Conservation (phyloP, 2,888 invertebrate species). For the Lasioglossum vierecki region DNA sequence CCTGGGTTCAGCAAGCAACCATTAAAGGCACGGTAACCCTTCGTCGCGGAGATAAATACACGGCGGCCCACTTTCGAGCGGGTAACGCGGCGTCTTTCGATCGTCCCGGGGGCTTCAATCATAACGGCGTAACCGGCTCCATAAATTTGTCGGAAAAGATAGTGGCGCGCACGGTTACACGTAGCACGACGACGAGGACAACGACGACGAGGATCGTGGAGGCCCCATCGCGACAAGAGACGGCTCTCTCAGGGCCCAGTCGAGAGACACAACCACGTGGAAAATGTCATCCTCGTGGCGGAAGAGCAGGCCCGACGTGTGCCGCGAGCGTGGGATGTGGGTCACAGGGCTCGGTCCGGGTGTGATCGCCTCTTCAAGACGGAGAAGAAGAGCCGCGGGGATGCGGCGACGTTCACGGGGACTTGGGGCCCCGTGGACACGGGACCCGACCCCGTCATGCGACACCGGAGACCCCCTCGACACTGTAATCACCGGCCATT, state of each 20-base stretch:
- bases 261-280: slow-evolving; percentile 47
- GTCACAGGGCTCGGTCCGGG: slow-evolving; percentile 71
- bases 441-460: slow-evolving; percentile 65
- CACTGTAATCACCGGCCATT: slow-evolving; percentile 73
- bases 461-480: slow-evolving; percentile 67
- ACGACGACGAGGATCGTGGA: slow-evolving; percentile 48
- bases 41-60: slow-evolving; percentile 58
- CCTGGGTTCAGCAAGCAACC: neutral
- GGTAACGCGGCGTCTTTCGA: slow-evolving; percentile 45
- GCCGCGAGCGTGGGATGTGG: slow-evolving; percentile 77
- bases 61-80: slow-evolving; percentile 59
- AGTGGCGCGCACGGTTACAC: slow-evolving; percentile 37
- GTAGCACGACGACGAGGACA: slow-evolving; percentile 45
- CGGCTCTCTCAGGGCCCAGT: slow-evolving; percentile 17
- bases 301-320: slow-evolving; percentile 66
- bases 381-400: slow-evolving; percentile 32
- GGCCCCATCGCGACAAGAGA: slow-evolving; percentile 36
- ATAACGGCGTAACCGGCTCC: slow-evolving; percentile 61
- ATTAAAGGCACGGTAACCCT: slow-evolving; percentile 52
- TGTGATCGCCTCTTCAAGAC: slow-evolving; percentile 66
- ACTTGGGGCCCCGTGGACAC: slow-evolving; percentile 9
- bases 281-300: slow-evolving; percentile 74
- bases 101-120: slow-evolving; percentile 64
- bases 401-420: neutral
- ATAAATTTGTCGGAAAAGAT: slow-evolving; percentile 70